Evolutionary conservation across 1,140 invertebrate species (phyloP).

Genomic region (Ridgeia piscesae): DNA sequence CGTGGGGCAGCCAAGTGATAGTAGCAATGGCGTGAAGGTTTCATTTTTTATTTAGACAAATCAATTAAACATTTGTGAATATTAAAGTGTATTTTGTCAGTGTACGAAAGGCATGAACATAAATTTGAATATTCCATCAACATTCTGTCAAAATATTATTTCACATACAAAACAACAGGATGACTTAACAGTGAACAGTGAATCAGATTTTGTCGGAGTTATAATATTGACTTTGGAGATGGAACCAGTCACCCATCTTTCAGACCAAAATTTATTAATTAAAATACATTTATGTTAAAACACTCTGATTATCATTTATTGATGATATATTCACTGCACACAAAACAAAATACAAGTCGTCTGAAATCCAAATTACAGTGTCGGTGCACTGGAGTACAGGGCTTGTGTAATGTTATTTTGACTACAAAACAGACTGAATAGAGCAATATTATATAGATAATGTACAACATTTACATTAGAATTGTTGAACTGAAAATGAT

Average conservation of each 20-base stretch:
- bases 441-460: too few species aligned
- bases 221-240: too few species aligned
- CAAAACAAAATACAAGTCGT: neutral
- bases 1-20: too few species aligned
- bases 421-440: too few species aligned
- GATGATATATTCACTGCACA: neutral
- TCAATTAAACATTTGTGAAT: neutral
- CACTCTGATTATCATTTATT: neutral
- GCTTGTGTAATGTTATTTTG: neutral
- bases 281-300: too few species aligned
- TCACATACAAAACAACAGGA: neutral
- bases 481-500: too few species aligned
- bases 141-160: neutral
- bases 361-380: neutral
- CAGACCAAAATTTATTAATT: neutral
- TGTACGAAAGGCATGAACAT: neutral
- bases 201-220: neutral
- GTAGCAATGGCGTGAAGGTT: neutral
- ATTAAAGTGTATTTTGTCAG: neutral
- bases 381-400: neutral
- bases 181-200: neutral
- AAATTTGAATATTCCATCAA: neutral
- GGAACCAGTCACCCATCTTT: too few species aligned
- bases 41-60: neutral
- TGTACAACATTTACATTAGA: too few species aligned